These are phyloP conservation scores for Nyctereutes procyonoides DNA, from an alignment of 2,113 vertebrate species.

Conservation along the genomic window DNA sequence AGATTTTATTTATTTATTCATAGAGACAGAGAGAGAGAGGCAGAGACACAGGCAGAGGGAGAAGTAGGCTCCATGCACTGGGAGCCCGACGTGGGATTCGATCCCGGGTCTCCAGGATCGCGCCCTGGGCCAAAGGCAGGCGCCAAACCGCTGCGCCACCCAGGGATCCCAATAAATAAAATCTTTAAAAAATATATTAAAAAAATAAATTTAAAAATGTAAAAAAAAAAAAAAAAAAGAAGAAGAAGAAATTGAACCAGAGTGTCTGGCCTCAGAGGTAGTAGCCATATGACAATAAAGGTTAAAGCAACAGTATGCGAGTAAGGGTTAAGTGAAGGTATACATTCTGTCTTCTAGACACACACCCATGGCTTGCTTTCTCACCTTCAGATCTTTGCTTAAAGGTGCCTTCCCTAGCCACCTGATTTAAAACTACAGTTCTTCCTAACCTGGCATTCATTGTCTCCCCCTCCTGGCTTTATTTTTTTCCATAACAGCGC, in stretches of 20 bases:
- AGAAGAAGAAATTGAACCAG: background rate
- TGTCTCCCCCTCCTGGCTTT: background rate
- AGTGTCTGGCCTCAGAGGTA: background rate
- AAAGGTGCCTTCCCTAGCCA: background rate
- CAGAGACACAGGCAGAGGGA: too few relatives aligned
- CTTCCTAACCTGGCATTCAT: background rate
- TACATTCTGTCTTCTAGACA: background rate
- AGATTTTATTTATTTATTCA: too few relatives aligned
- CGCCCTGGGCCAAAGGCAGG: too few relatives aligned
- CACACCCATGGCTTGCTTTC: background rate
- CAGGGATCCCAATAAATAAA: too few relatives aligned
- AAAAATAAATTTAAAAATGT: too few relatives aligned
- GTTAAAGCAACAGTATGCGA: background rate
- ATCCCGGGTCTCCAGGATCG: too few relatives aligned
- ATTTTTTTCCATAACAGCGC: background rate
- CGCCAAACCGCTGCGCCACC: too few relatives aligned
- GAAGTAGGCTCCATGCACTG: too few relatives aligned
- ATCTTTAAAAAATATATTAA: too few relatives aligned
- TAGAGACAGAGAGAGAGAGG: too few relatives aligned
- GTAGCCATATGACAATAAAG: background rate
- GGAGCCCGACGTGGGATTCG: too few relatives aligned
- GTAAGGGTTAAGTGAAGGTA: background rate
- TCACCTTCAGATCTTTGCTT: slow-evolving; percentile 15
- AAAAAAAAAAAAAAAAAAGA: too few relatives aligned
- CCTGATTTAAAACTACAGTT: background rate